Base-by-base conservation (phyloP, 2,797 vertebrate genomes). In the Ispidina lecontei region DNA sequence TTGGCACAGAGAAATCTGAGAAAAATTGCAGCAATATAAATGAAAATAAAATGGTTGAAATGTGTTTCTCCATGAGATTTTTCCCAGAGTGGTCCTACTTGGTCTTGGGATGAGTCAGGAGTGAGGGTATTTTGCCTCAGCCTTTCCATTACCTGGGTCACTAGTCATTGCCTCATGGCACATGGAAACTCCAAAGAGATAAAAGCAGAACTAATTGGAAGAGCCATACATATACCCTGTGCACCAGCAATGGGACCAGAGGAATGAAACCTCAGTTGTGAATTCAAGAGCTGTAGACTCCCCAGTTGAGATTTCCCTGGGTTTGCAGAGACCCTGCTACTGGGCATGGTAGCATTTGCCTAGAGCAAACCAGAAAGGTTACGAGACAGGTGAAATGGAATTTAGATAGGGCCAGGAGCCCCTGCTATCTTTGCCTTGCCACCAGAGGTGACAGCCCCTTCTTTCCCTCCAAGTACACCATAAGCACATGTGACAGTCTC, bases 401-500 rank as follows among this genome's bases (percentile, higher is more conserved):
- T 62, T 68, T 39, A 37, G 44, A 43, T 8, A 33, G 25, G 17
- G 25, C 10, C 12, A 21, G 64, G 22, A 78, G 20, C 4, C 39
- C 52, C n/a, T 69, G 78, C 37, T 23, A n/a, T 21, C 33, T 16
- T 64, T 18, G 6, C 41, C 35, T 51, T 69, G 44, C 37, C 44
- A 41, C 35, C 46, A n/a, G 31, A 39, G 15, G 16, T 37, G 46
- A 25, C 71, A 51, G 33, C 5, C 35, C 29, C 37, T 47, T 67
- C 69, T 49, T 72, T 37, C n/a, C 49, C 60, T 46, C 15, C 41
- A 22, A 56, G 17, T 59, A 43, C 33, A 18, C 41, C 41, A 54
- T 31, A 25, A 0, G 0, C 37, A 49, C 39, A 22, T 0, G 0
- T 14, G 16, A 31, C 52, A 13, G 6, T 47, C 29, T 55, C 41